Base-by-base conservation (phyloP, 2,113 vertebrate genomes). In the Lanius ludovicianus region DNA sequence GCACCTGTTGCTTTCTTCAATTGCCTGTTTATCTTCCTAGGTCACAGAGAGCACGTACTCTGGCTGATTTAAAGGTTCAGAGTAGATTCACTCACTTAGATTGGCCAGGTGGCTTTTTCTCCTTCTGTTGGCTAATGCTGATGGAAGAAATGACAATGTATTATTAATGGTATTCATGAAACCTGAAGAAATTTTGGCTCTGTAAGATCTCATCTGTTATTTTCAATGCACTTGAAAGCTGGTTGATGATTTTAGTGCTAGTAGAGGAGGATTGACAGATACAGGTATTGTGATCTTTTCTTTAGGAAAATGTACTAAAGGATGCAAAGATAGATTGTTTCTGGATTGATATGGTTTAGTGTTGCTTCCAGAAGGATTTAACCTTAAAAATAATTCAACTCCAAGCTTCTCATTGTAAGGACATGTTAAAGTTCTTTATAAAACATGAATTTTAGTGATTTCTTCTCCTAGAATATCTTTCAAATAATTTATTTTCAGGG, bases 121-220 rank as follows among this genome's bases (percentile, higher is more conserved):
- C 17, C 39, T 46, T 79, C 63, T n/a, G 8, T 55, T 0, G 0
- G 20, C 30, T 18, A 42, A 21, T 28, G 46, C 33, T 63, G 27
- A 44, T 27, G 60, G 87, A 74, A 84, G 42, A 93, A 87, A 84
- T 35, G 0, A 3, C 37, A 42, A 63, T 69, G 8, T 77, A 35
- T 89, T 81, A 41, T 37, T 77, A 70, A 91, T 27, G 9, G 14
- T 63, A 81, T 78, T 87, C 28, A 50, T 71, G 60, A 82, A 89
- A 89, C 33, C 37, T 84, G 35, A 42, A 75, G 41, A 93, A 70
- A 15, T 5, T n/a, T 76, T 56, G 30, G 27, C 52, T 84, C 39
- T 87, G 68, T 59, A 67, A 87, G 53, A 84, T 20, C 21, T 67
- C 30, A 44, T 59, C 47, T 70, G 16, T 78, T 94, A 22, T 57